Conservation (phyloP, 2,888 invertebrate genomes). For the Autographa pulchrina region DNA sequence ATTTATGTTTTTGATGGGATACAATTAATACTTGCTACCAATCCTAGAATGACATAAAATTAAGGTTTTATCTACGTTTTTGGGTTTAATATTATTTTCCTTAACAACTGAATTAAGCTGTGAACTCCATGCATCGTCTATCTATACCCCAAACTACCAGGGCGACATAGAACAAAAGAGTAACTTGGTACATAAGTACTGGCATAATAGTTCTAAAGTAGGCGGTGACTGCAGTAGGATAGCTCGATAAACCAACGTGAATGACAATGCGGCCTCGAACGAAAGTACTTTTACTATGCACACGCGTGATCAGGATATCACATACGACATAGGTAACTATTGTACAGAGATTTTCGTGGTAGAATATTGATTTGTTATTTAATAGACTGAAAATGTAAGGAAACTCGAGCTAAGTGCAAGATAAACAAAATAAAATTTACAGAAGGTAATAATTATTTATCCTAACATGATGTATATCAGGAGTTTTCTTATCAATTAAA, state of each 20-base stretch:
- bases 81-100: too few species aligned
- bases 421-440: neutral
- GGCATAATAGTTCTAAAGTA: constrained; percentile 64
- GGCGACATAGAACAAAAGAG: constrained; percentile 11
- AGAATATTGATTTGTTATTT: constrained; percentile 27
- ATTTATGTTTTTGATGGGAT: too few species aligned
- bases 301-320: constrained; percentile 80
- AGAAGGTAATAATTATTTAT: too few species aligned
- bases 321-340: constrained; percentile 68
- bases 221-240: constrained; percentile 68
- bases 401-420: neutral
- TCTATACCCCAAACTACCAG: too few species aligned
- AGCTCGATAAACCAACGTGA: constrained; percentile 72
- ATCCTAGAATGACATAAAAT: too few species aligned
- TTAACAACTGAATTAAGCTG: too few species aligned
- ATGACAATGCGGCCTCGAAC: constrained; percentile 87
- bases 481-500: too few species aligned
- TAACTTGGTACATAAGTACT: constrained; percentile 13
- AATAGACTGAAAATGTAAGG: neutral
- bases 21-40: too few species aligned
- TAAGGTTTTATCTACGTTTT: too few species aligned
- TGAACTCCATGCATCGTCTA: too few species aligned
- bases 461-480: too few species aligned
- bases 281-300: constrained; percentile 88
- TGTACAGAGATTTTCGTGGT: constrained; percentile 55